phyloP scores from a whole-genome alignment of 92 coral and sea anemone species.

The Chrysogorgia sp. region DNA sequence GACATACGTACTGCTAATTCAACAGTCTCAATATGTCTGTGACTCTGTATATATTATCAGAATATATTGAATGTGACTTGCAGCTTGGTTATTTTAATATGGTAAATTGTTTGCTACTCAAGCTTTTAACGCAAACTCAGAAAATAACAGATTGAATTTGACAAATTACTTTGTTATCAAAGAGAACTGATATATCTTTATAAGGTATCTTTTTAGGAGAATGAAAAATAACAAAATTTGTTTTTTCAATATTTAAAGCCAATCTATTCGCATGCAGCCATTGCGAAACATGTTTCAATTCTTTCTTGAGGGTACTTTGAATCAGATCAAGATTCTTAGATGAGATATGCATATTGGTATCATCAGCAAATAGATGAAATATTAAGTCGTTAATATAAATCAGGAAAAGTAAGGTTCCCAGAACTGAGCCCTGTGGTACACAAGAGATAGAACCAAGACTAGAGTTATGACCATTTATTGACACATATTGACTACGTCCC shows the following conservation, averaged over 20 bases:
- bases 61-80: too few relatives aligned
- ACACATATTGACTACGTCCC: conserved; percentile 10
- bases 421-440: conserved; percentile 45
- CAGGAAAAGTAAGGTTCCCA: neutral
- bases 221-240: too few relatives aligned
- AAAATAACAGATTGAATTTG: neutral
- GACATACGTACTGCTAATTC: too few relatives aligned
- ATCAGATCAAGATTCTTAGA: conserved; percentile 33
- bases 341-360: conserved; percentile 34
- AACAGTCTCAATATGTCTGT: too few relatives aligned
- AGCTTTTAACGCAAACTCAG: too few relatives aligned
- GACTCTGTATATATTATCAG: too few relatives aligned
- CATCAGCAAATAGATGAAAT: conserved; percentile 40
- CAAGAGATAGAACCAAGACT: neutral
- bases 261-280: conserved; percentile 33
- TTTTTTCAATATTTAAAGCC: conserved; percentile 30
- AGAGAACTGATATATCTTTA: conserved; percentile 2
- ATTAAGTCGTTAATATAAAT: conserved; percentile 24
- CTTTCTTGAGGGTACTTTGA: conserved; percentile 36
- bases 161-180: conserved; percentile 12
- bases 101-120: too few relatives aligned
- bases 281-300: conserved; percentile 27
- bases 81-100: too few relatives aligned
- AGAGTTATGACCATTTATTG: conserved; percentile 14
- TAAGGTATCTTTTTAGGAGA: conserved; percentile 25